Evolutionary conservation across 2,797 vertebrate species (phyloP).

Genomic region (Betta splendens): DNA sequence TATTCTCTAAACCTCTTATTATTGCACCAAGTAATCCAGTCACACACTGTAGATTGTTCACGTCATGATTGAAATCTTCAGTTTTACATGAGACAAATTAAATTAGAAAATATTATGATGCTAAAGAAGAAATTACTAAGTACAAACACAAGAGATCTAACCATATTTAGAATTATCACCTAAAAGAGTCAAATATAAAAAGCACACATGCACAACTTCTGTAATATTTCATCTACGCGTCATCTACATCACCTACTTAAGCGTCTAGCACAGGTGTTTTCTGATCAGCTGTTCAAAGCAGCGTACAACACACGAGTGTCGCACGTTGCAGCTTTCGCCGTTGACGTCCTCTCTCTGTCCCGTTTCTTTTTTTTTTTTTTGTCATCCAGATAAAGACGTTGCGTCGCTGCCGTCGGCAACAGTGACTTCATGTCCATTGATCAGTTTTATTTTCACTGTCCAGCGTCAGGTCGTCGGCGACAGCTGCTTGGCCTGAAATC

Average conservation of each 20-base stretch:
- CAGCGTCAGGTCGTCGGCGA: background rate
- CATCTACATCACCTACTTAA: slow-evolving; percentile 56
- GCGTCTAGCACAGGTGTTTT: slow-evolving; percentile 59
- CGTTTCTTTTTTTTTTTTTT: slow-evolving; percentile 5
- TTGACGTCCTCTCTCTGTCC: slow-evolving; percentile 11
- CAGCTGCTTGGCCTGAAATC: background rate
- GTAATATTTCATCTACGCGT: background rate
- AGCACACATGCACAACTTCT: background rate
- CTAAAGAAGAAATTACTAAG: background rate
- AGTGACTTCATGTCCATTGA: slow-evolving; percentile 4
- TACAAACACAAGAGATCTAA: slow-evolving; percentile 4
- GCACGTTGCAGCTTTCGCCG: slow-evolving; percentile 5
- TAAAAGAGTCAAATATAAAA: background rate
- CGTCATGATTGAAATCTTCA: slow-evolving; percentile 17
- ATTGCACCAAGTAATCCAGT: slow-evolving; percentile 35
- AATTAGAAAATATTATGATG: background rate
- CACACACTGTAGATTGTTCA: slow-evolving; percentile 58
- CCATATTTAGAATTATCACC: slow-evolving; percentile 1
- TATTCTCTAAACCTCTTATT: background rate
- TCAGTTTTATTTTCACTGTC: slow-evolving; percentile 10
- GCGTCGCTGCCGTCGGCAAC: background rate
- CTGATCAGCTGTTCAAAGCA: slow-evolving; percentile 56
- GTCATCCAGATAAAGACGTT: slow-evolving; percentile 2
- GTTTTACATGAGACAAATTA: slow-evolving; percentile 38
- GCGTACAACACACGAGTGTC: slow-evolving; percentile 25